phyloP scores from a whole-genome alignment of 2,113 vertebrate species.

The Halcyon malimbica region DNA sequence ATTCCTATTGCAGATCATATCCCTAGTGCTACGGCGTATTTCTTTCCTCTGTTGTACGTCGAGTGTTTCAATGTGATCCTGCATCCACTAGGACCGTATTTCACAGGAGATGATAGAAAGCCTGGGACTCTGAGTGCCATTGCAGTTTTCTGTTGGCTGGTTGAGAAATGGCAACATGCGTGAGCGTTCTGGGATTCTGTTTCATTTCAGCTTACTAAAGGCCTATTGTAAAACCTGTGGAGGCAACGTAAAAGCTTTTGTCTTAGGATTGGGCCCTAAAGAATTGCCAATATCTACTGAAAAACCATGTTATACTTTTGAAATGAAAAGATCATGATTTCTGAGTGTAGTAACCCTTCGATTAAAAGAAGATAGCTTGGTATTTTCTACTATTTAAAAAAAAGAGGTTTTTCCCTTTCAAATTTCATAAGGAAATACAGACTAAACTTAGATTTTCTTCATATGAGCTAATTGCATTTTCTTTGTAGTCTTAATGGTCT shows the following conservation, averaged over 20 bases:
- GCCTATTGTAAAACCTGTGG: not conserved
- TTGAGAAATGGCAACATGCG: constrained; percentile 12
- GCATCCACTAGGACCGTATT: not conserved
- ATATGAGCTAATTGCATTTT: not conserved
- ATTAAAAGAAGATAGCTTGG: not conserved
- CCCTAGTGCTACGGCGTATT: not conserved
- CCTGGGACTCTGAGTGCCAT: not conserved
- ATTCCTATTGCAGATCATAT: not conserved
- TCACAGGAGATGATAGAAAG: not conserved
- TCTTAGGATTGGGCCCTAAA: constrained; percentile 23
- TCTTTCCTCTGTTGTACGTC: not conserved
- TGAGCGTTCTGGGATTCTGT: not conserved
- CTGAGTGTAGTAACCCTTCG: not conserved
- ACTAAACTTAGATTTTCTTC: not conserved
- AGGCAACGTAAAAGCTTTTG: constrained; percentile 6
- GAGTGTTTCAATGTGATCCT: not conserved
- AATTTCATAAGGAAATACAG: not conserved
- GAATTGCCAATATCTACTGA: constrained; percentile 23
- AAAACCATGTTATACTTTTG: not conserved
- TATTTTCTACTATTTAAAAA: not conserved
- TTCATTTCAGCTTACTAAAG: constrained; percentile 40
- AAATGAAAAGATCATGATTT: not conserved
- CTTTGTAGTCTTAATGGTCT: not conserved
- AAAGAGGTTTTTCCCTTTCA: not conserved
- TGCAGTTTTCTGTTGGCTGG: not conserved